phyloP scores from a whole-genome alignment of 2,797 vertebrate species.

The Tympanoctomys barrerae region DNA sequence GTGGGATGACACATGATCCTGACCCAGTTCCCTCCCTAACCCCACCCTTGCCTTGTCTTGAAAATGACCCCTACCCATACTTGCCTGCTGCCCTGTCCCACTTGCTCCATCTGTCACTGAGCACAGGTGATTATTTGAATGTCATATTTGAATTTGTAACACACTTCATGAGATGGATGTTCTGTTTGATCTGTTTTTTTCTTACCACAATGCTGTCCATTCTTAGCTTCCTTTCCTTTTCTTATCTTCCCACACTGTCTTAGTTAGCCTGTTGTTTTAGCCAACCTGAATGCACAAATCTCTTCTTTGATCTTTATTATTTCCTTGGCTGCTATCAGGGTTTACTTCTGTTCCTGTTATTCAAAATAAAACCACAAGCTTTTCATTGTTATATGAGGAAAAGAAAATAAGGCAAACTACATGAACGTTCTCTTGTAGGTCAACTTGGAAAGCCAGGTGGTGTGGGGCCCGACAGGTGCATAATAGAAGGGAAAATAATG shows the following conservation, averaged over 20 bases:
- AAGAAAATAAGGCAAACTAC: neutral
- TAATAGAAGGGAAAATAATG: slow-evolving; percentile 60
- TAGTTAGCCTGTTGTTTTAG: neutral
- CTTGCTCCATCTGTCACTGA: neutral
- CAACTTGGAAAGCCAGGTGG: slow-evolving; percentile 42
- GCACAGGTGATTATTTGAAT: neutral
- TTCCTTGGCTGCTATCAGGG: neutral
- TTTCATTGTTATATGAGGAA: slow-evolving; percentile 59
- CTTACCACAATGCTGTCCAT: neutral
- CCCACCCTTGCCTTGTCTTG: neutral
- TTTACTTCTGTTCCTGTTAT: slow-evolving; percentile 6
- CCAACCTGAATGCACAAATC: neutral
- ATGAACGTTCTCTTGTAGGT: neutral
- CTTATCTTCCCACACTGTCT: neutral
- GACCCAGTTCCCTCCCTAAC: neutral
- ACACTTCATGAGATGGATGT: too few relatives aligned
- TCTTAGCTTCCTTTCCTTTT: neutral
- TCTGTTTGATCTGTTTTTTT: neutral
- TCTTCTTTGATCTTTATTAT: neutral
- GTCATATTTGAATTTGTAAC: neutral
- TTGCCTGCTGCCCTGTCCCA: fast-evolving
- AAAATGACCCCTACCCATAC: neutral
- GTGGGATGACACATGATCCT: neutral
- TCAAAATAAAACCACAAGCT: slow-evolving; percentile 24
- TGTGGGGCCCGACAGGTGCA: slow-evolving; percentile 67